phyloP scores from a whole-genome alignment of 1,140 invertebrate genomes.

The Hyles vespertilio region DNA sequence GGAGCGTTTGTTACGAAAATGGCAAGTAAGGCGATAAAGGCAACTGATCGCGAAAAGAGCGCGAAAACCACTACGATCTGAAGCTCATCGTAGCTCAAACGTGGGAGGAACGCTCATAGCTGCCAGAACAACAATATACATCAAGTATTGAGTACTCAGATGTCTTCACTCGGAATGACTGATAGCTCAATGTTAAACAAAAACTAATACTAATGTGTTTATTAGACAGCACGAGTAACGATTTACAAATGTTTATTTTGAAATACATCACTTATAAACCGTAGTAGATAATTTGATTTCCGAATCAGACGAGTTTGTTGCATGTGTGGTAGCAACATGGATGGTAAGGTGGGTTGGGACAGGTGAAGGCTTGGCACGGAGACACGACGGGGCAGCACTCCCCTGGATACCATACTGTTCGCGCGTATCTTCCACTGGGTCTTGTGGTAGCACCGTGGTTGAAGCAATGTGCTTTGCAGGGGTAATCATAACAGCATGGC shows the following conservation, averaged over 20 bases:
- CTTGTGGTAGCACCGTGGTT: conserved; percentile 60
- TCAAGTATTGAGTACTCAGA: conserved; percentile 3
- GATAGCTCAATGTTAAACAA: conserved; percentile 16
- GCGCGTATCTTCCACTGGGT: conserved; percentile 59
- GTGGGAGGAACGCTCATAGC: conserved; percentile 37
- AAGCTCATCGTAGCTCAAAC: conserved; percentile 25
- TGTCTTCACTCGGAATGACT: neutral
- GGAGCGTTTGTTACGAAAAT: neutral
- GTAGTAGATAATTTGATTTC: too few species aligned
- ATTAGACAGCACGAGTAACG: conserved; percentile 23
- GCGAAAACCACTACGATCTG: conserved; percentile 40
- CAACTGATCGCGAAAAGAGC: conserved; percentile 53
- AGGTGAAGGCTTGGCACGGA: conserved; percentile 61
- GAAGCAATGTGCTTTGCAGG: conserved; percentile 68
- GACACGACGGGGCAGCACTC: conserved; percentile 54
- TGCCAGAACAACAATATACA: conserved; percentile 27
- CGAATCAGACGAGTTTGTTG: conserved; percentile 21
- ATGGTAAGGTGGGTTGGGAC: conserved; percentile 62
- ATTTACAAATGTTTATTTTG: conserved; percentile 20
- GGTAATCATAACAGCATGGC: conserved; percentile 66
- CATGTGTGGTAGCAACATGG: conserved; percentile 45
- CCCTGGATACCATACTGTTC: conserved; percentile 61
- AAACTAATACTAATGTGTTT: conserved; percentile 13
- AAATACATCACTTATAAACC: neutral
- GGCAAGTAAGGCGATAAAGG: conserved; percentile 18